Base-by-base conservation (phyloP, 2,113 vertebrate species). In the Hippocampus mohnikei region DNA sequence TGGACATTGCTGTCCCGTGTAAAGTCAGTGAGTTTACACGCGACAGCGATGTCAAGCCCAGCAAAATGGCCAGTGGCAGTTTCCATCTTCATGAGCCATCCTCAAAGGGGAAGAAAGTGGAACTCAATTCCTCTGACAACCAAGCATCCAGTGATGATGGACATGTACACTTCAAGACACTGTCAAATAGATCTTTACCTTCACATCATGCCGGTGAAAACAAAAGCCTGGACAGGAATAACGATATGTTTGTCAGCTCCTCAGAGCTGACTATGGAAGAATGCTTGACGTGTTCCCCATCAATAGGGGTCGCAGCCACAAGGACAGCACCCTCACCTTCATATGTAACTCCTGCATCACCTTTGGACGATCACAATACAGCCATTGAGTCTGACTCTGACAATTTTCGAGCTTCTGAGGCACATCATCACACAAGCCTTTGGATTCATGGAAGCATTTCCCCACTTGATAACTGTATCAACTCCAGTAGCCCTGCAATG, bases 41-140 rank as follows among this genome's bases (percentile, higher is more conserved):
- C 59, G 64, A 33, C 40, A 75, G 6, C 0, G 48, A 67, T 66
- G 70, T 78, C 3, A 52, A 52, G 53, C 41, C 71, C 20, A 62
- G 52, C 37, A 71, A 72, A 53, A 25, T 41, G n/a, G 64, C 25
- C 3, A 44, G 42, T 42, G 23, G 58, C 42, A 16, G 46, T 78
- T 37, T 29, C 3, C n/a, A 48, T 46, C 61, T 71, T 15, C 69
- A 75, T 46, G 66, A 78, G 13, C 29, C 67, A 0, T 94, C 94
- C 42, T 94, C 94, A 0, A 94, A 95, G 27, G 94, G 94, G 37
- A 95, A 96, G n/a, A 91, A 93, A 46, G 88, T 96, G 62, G 95
- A 98, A 85, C 91, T 95, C 25, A 95, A 92, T 76, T 93, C 91
- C 55, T 3, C 7, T 64, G 71, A 77, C 44, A 18, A n/a, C 33